Evolutionary conservation across 2,888 invertebrate species (phyloP).

Genomic region (Drosophila colorata): DNA sequence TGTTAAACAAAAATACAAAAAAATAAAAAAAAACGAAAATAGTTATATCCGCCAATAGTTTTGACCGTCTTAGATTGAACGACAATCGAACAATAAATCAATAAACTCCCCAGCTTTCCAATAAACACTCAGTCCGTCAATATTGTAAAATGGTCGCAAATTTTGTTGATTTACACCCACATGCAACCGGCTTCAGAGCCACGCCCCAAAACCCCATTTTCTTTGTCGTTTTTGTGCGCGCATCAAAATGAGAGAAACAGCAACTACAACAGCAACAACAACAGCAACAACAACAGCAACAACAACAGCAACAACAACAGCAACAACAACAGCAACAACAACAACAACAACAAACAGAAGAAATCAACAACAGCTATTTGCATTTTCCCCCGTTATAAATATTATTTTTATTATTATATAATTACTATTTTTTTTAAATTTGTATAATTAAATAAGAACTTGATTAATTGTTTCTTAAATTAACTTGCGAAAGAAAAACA

Average conservation of each 20-base stretch:
- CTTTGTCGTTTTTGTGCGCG: conserved; percentile 30
- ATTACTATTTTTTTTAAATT: conserved; percentile 79
- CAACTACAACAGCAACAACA: conserved; percentile 23
- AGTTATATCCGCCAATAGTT: conserved; percentile 37
- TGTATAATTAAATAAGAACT: conserved; percentile 77
- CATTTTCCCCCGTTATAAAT: conserved; percentile 77
- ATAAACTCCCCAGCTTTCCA: conserved; percentile 1
- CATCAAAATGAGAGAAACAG: conserved; percentile 41
- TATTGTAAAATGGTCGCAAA: conserved; percentile 46
- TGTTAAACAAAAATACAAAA: conserved; percentile 11
- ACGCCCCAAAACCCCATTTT: conserved; percentile 12
- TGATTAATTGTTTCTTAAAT: conserved; percentile 72
- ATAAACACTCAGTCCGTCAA: too few relatives aligned
- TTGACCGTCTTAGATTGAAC: conserved; percentile 44
- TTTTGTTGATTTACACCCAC: conserved; percentile 8
- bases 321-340: conserved; percentile 29
- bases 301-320: conserved; percentile 26
- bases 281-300: conserved; percentile 12
- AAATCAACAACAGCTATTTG: conserved; percentile 51
- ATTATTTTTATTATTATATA: conserved; percentile 78
- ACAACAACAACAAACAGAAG: conserved; percentile 16
- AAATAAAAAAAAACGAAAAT: conserved; percentile 10
- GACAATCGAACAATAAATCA: conserved; percentile 42
- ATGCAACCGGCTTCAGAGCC: not conserved
- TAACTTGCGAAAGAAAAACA: conserved; percentile 62